Percentiles rank a stretch among this genome's conserved stretches.
Conservation (phyloP, 2,797 vertebrate genomes). For the Myoxocephalus aenaeus region DNA sequence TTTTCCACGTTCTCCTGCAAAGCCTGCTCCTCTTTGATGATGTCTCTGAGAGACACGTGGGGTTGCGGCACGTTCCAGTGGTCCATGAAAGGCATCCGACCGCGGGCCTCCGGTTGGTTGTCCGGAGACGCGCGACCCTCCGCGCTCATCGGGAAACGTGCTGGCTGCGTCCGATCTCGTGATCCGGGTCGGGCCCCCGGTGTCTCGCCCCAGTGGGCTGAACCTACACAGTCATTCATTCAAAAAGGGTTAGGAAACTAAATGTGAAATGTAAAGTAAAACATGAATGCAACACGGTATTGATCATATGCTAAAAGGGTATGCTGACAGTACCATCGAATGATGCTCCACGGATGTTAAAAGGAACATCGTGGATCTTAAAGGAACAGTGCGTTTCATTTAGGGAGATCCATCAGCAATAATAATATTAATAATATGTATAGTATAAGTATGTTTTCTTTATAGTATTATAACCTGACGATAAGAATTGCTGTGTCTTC, state of each 20-base stretch:
- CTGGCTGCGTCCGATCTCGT: conserved; percentile 28
- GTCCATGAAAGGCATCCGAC: conserved; percentile 87
- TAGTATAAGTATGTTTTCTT: no score
- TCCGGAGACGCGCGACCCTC: conserved; percentile 49
- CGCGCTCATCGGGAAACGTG: conserved; percentile 49
- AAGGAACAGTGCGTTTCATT: background rate
- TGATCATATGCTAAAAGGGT: background rate
- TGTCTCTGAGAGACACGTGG: conserved; percentile 92
- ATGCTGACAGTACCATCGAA: background rate
- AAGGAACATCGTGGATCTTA: background rate
- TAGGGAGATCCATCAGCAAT: background rate
- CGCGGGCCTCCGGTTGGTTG: conserved; percentile 62
- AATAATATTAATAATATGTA: no score
- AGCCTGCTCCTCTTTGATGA: conserved; percentile 95
- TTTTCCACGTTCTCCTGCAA: conserved; percentile 89
- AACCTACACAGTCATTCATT: conserved; percentile 55
- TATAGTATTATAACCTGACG: no score
- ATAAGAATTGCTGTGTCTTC: no score
- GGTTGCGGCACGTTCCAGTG: conserved; percentile 90
- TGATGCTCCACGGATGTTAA: background rate
- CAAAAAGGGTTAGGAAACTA: background rate
- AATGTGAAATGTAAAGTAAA: background rate
- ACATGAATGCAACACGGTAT: background rate
- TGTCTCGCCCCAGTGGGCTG: conserved; percentile 65
- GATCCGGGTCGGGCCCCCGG: conserved; percentile 27